Evolutionary conservation across 1,140 invertebrate genomes (phyloP).

Genomic region (Nilaparvata lugens): DNA sequence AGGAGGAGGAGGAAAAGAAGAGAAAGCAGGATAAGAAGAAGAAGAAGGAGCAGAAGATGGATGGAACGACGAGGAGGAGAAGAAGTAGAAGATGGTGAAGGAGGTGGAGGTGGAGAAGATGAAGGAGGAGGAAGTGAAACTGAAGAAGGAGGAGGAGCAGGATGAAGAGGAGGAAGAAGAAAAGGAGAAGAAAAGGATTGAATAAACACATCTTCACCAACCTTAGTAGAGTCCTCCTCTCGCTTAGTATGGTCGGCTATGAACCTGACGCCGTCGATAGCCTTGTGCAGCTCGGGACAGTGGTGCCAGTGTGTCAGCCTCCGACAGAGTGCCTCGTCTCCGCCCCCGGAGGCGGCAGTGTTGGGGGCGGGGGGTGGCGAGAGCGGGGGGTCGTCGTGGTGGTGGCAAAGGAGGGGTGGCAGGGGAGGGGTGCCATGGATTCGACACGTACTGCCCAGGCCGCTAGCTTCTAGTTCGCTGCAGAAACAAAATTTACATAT

Average conservation of each 20-base stretch:
- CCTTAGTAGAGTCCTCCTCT: constrained; percentile 84
- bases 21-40: no score
- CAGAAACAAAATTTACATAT: no score
- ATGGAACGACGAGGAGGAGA: no score
- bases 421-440: constrained; percentile 51
- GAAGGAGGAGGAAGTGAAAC: no score
- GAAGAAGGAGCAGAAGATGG: no score
- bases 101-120: no score
- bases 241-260: constrained; percentile 88
- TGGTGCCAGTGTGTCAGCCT: constrained; percentile 56
- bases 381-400: constrained; percentile 22
- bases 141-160: no score
- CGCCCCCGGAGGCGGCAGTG: constrained; percentile 7
- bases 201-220: constrained; percentile 32
- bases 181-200: no score
- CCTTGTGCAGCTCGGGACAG: constrained; percentile 85
- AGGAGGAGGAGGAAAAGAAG: no score
- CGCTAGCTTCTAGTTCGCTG: constrained; percentile 47
- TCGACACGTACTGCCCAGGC: constrained; percentile 45
- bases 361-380: constrained; percentile 21
- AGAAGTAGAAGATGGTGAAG: no score
- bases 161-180: no score
- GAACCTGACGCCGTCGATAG: constrained; percentile 83
- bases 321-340: constrained; percentile 29
- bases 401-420: constrained; percentile 33